phyloP scores from a whole-genome alignment of 2,888 invertebrate species.

The Lepidochitona cinerea region DNA sequence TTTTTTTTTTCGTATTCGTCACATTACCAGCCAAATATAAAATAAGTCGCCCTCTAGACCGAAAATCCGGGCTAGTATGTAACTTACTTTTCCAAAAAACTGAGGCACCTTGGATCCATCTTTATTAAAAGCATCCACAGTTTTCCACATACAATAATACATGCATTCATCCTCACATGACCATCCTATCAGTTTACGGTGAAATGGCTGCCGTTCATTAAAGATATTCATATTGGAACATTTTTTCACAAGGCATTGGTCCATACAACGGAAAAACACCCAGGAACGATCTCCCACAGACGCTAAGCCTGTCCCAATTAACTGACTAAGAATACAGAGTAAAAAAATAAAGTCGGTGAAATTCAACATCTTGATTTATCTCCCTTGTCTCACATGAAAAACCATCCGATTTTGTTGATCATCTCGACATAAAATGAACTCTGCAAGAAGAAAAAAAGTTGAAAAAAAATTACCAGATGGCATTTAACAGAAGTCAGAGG shows the following conservation, averaged over 20 bases:
- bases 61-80: too few relatives aligned
- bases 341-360: too few relatives aligned
- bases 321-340: not conserved
- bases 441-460: too few relatives aligned
- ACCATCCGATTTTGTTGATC: too few relatives aligned
- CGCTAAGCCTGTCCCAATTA: constrained; percentile 6
- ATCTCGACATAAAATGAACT: too few relatives aligned
- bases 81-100: constrained; percentile 91
- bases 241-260: constrained; percentile 36
- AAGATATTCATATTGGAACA: constrained; percentile 30
- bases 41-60: too few relatives aligned
- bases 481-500: too few relatives aligned
- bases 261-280: constrained; percentile 50
- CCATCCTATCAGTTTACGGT: constrained; percentile 75
- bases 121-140: constrained; percentile 82
- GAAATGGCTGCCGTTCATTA: constrained; percentile 42
- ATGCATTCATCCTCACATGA: constrained; percentile 89
- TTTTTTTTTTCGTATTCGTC: too few relatives aligned
- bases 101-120: constrained; percentile 85
- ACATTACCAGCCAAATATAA: too few relatives aligned
- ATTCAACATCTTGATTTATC: too few relatives aligned
- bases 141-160: constrained; percentile 94
- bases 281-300: constrained; percentile 57
- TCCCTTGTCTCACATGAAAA: too few relatives aligned
- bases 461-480: too few relatives aligned